Evolutionary conservation across 2,797 vertebrate species (phyloP).

Genomic region (Sitta carolinensis): DNA sequence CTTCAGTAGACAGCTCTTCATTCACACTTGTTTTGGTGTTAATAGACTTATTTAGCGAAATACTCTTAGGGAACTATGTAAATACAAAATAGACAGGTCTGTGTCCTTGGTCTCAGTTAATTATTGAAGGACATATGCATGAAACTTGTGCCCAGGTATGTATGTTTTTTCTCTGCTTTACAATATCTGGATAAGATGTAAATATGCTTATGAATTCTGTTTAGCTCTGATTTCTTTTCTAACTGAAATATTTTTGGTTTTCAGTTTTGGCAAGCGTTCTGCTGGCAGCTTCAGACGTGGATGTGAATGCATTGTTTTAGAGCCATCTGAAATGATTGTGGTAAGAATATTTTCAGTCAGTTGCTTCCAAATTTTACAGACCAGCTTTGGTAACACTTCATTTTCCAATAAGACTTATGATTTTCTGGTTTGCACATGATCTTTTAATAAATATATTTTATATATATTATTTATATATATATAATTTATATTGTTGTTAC

Average conservation of each 20-base stretch:
- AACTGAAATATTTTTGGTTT: constrained; percentile 34
- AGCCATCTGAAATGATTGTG: constrained; percentile 99
- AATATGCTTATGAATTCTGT: background rate
- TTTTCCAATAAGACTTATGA: background rate
- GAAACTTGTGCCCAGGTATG: background rate
- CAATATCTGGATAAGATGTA: background rate
- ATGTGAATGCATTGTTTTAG: constrained; percentile 98
- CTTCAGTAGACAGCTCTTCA: background rate
- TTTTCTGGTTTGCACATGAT: background rate
- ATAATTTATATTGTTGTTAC: background rate
- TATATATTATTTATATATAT: too few species aligned
- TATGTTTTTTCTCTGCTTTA: background rate
- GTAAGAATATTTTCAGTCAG: constrained; percentile 79
- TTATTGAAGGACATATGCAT: rapidly evolving
- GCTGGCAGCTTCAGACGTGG: constrained; percentile 94
- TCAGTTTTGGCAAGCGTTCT: constrained; percentile 96
- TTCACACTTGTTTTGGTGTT: background rate
- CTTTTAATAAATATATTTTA: background rate
- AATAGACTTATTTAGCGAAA: background rate
- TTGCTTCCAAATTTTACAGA: background rate
- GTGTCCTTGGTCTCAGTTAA: background rate
- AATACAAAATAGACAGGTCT: background rate
- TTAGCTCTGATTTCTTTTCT: constrained; percentile 19
- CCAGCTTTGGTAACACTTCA: background rate
- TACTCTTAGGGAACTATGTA: background rate